A percentile compares a stretch with the other conserved stretches of the same genome.
phyloP scores from a whole-genome alignment of 2,113 vertebrate species.

The Nothoprocta pentlandii region DNA sequence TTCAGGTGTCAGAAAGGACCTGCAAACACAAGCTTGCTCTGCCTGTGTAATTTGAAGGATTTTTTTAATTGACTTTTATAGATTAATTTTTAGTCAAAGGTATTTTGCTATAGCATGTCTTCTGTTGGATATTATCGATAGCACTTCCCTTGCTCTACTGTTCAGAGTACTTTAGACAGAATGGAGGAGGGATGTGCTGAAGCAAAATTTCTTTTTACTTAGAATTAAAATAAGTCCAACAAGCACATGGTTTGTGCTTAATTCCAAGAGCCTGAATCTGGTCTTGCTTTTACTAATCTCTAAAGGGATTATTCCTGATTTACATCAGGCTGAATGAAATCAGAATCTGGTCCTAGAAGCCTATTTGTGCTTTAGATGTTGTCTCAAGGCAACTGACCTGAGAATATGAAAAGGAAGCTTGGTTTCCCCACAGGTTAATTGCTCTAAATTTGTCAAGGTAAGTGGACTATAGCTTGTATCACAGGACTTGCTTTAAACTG shows the following conservation, averaged over 20 bases:
- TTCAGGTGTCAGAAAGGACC: background rate
- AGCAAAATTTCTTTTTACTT: constrained; percentile 46
- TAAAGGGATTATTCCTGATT: constrained; percentile 60
- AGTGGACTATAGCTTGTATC: background rate
- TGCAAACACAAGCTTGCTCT: background rate
- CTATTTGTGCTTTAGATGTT: background rate
- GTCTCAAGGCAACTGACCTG: constrained; percentile 33
- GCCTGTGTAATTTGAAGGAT: background rate
- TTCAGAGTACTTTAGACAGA: background rate
- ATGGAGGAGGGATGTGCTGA: background rate
- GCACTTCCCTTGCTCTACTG: background rate
- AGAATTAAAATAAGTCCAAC: constrained; percentile 63
- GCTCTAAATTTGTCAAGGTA: constrained; percentile 40
- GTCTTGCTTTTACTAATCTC: constrained; percentile 51
- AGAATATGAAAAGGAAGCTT: constrained; percentile 4
- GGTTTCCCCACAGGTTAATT: background rate
- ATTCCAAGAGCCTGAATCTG: constrained; percentile 39
- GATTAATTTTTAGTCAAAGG: background rate
- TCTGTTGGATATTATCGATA: background rate
- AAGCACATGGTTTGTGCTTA: constrained; percentile 61
- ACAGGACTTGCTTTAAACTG: constrained; percentile 9
- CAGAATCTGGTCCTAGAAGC: constrained; percentile 30
- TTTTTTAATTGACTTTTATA: background rate
- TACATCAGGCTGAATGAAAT: background rate
- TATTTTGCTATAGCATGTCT: background rate